phyloP scores from a whole-genome alignment of 2,113 vertebrate species.

The Zeus faber region DNA sequence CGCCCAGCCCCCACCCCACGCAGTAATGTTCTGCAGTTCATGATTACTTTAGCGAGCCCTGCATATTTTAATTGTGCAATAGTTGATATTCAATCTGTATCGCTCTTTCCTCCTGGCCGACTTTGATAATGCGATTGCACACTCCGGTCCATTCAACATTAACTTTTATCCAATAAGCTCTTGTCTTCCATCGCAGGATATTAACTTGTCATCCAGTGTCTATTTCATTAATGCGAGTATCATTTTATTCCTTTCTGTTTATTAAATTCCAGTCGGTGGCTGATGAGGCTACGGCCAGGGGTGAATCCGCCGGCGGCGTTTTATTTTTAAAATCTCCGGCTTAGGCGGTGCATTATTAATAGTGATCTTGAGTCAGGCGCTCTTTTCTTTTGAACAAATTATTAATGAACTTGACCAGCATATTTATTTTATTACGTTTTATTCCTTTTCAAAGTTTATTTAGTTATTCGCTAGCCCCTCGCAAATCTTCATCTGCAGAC shows the following conservation, averaged over 20 bases:
- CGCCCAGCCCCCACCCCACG: not conserved
- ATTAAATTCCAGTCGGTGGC: constrained; percentile 63
- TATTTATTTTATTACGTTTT: not conserved
- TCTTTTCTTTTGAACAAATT: constrained; percentile 6
- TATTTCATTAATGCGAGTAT: constrained; percentile 68
- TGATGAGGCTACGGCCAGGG: constrained; percentile 48
- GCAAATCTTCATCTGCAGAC: not conserved
- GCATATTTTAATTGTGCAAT: constrained; percentile 60
- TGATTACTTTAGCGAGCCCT: constrained; percentile 68
- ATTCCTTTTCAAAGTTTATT: not conserved
- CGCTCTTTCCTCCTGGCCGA: constrained; percentile 49
- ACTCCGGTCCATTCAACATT: constrained; percentile 45
- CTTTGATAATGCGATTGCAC: constrained; percentile 58
- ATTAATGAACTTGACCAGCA: constrained; percentile 21
- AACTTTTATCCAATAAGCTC: constrained; percentile 69
- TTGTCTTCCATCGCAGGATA: constrained; percentile 73
- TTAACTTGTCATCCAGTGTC: constrained; percentile 67
- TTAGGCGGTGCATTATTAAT: constrained; percentile 44
- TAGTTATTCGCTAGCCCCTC: no score
- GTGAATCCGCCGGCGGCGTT: constrained; percentile 35
- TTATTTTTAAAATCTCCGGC: constrained; percentile 36
- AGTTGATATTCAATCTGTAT: constrained; percentile 62
- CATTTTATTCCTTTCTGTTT: constrained; percentile 55
- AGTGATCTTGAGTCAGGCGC: constrained; percentile 10
- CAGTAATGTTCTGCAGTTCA: constrained; percentile 45